A percentile compares a stretch with the other conserved stretches of the same genome.
These are phyloP conservation scores for Tachypleus tridentatus DNA, from an alignment of 1,140 invertebrate species.

Conservation along the genomic window DNA sequence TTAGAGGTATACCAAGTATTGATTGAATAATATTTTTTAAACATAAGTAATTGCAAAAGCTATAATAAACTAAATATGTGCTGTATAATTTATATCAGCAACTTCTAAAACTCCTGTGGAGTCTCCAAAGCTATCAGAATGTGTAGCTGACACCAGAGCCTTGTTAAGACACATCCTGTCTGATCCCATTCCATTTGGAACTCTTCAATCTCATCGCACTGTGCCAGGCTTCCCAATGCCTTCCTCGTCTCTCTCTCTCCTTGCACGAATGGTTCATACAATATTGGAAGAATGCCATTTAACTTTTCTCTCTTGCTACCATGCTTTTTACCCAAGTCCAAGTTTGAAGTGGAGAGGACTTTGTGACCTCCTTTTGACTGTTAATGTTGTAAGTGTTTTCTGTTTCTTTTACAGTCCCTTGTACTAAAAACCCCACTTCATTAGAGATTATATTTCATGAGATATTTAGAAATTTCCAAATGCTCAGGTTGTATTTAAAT, in stretches of 20 bases:
- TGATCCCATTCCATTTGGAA: slow-evolving; percentile 45
- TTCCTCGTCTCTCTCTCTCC: slow-evolving; percentile 17
- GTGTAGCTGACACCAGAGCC: slow-evolving; percentile 69
- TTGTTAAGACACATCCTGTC: slow-evolving; percentile 71
- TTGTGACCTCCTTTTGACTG: slow-evolving; percentile 64
- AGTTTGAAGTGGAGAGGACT: slow-evolving; percentile 83
- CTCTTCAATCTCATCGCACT: slow-evolving; percentile 7
- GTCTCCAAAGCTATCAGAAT: slow-evolving; percentile 52
- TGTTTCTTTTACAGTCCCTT: slow-evolving; percentile 23
- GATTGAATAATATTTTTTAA: no score
- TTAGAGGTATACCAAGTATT: no score
- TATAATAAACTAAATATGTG: no score
- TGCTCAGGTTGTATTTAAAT: not conserved
- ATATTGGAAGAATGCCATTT: slow-evolving; percentile 80
- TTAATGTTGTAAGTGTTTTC: slow-evolving; percentile 51
- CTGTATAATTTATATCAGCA: not conserved
- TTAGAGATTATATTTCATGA: no score
- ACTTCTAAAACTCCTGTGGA: slow-evolving; percentile 28
- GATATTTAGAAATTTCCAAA: no score
- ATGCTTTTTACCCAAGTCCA: slow-evolving; percentile 90
- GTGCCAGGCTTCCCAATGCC: slow-evolving; percentile 23
- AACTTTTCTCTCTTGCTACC: slow-evolving; percentile 82
- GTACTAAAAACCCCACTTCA: no score
- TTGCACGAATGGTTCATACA: slow-evolving; percentile 28
- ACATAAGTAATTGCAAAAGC: no score